These are phyloP conservation scores for Dipus sagitta DNA, from an alignment of 2,797 vertebrate species.

Conservation along the genomic window DNA sequence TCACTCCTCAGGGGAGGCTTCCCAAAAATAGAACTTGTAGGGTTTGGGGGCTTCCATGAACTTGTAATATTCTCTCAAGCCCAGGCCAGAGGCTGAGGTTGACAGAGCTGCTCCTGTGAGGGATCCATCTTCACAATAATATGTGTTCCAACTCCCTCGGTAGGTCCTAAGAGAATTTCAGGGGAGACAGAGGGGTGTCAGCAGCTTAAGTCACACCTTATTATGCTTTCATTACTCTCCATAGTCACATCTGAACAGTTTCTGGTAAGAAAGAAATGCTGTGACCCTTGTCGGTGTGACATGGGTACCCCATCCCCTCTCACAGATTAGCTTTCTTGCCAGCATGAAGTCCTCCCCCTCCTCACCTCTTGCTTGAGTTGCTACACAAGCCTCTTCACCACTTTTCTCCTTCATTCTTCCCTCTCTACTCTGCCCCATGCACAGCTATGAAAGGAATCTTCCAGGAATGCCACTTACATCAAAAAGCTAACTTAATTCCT, in stretches of 20 bases:
- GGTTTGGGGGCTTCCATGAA: not conserved
- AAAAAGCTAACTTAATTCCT: not conserved
- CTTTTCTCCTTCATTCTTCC: not conserved
- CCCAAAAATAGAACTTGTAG: not conserved
- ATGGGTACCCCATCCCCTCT: not conserved
- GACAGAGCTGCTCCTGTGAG: not conserved
- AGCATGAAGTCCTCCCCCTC: not conserved
- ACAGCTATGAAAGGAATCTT: constrained; percentile 30
- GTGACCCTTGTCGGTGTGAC: not conserved
- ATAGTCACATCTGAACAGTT: constrained; percentile 17
- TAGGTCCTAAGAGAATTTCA: constrained; percentile 49
- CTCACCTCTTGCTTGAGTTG: not conserved
- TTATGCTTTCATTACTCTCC: constrained; percentile 12
- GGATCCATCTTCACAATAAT: constrained; percentile 17
- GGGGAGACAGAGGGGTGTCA: not conserved
- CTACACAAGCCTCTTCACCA: not conserved
- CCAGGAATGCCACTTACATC: constrained; percentile 33
- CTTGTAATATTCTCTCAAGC: not conserved
- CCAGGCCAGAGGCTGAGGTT: not conserved
- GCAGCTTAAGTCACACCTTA: constrained; percentile 12
- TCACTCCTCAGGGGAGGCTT: not conserved
- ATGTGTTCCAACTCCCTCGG: constrained; percentile 30
- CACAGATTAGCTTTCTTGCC: not conserved
- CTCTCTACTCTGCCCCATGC: not conserved
- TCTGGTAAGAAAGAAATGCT: not conserved